Conservation (phyloP, 2,113 vertebrate genomes). For the Mola mola region DNA sequence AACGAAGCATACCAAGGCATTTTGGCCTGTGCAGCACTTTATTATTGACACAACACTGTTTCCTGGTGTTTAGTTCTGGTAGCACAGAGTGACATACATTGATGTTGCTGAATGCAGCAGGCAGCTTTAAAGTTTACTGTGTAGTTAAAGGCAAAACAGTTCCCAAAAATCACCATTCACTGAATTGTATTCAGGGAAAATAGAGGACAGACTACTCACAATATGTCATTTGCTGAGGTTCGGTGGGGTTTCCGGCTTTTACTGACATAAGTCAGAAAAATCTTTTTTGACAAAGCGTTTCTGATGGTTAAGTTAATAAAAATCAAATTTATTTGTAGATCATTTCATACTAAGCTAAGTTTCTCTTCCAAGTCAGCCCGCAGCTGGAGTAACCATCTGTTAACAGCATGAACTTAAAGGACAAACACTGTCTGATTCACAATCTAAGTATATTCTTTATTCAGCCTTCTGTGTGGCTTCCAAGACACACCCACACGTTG, state of each 20-base stretch:
- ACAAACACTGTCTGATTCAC: neutral
- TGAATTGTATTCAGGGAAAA: constrained; percentile 55
- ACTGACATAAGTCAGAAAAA: too few species aligned
- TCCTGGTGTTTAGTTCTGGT: constrained; percentile 40
- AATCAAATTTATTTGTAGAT: too few species aligned
- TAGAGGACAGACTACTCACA: too few species aligned
- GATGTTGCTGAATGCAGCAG: constrained; percentile 51
- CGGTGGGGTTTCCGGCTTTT: neutral
- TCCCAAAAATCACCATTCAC: constrained; percentile 25
- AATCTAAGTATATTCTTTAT: too few species aligned
- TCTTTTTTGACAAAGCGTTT: too few species aligned
- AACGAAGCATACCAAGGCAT: constrained; percentile 49
- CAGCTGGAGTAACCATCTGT: too few species aligned
- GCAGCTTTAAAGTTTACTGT: constrained; percentile 53
- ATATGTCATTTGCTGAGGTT: neutral
- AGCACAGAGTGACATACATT: constrained; percentile 48
- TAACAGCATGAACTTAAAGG: too few species aligned
- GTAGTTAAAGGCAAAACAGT: constrained; percentile 15
- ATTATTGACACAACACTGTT: constrained; percentile 59
- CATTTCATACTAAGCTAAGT: too few species aligned
- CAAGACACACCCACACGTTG: neutral
- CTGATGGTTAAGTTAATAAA: too few species aligned
- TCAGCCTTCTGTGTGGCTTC: too few species aligned
- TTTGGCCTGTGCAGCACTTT: constrained; percentile 71
- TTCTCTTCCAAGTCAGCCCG: too few species aligned